Percentiles rank a stretch among this genome's conserved stretches.
Evolutionary conservation across 2,797 vertebrate genomes (phyloP).

Genomic region (Hippopotamyrus pictus): DNA sequence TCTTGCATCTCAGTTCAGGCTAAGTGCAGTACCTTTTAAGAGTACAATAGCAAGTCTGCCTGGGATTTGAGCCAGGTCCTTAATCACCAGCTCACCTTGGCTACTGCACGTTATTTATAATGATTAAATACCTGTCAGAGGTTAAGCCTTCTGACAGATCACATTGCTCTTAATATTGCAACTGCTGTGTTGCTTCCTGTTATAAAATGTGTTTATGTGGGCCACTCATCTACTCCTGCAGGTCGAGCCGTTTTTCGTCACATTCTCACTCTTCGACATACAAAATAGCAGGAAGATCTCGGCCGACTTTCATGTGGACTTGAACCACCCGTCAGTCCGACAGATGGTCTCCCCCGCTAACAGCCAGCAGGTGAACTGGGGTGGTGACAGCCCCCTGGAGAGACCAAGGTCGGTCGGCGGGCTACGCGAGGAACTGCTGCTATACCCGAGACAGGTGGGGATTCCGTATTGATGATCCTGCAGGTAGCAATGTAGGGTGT

Average conservation of each 20-base stretch:
- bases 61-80: neutral
- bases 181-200: neutral
- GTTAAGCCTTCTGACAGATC: neutral
- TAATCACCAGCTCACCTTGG: neutral
- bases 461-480: neutral
- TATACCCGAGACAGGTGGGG: conserved; percentile 78
- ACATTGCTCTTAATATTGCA: neutral
- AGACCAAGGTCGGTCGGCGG: conserved; percentile 49
- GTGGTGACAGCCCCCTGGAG: conserved; percentile 42
- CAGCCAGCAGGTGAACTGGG: conserved; percentile 59
- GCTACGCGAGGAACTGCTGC: conserved; percentile 68
- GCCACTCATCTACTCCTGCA: conserved; percentile 37
- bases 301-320: conserved; percentile 88
- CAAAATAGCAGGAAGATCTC: conserved; percentile 91
- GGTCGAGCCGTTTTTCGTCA: conserved; percentile 94
- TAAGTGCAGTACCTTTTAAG: neutral
- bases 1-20: neutral
- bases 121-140: neutral
- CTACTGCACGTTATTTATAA: neutral
- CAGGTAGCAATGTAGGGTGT: neutral
- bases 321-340: conserved; percentile 82
- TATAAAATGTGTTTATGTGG: neutral
- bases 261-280: conserved; percentile 85
- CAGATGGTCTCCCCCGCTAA: conserved; percentile 65
- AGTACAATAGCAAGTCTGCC: neutral